phyloP scores from a whole-genome alignment of 2,797 vertebrate species.

The Gymnothorax javanicus region DNA sequence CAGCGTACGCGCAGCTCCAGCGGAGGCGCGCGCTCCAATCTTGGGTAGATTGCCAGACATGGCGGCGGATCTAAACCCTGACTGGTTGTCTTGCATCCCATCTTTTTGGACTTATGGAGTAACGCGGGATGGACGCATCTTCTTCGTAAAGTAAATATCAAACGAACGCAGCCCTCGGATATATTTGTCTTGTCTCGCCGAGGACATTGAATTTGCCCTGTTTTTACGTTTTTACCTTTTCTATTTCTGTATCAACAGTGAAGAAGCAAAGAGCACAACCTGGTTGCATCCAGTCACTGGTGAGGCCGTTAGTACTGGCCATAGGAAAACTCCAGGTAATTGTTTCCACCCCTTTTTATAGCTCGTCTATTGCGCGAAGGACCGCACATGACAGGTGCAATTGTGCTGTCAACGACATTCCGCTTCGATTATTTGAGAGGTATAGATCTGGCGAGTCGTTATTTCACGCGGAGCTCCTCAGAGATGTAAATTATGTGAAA shows the following conservation, averaged over 20 bases:
- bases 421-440: not conserved
- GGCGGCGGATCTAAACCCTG: slow-evolving; percentile 89
- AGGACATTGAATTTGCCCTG: slow-evolving; percentile 27
- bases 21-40: slow-evolving; percentile 46
- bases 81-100: slow-evolving; percentile 86
- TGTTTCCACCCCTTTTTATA: not conserved
- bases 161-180: slow-evolving; percentile 39
- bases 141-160: slow-evolving; percentile 88
- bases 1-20: slow-evolving; percentile 67
- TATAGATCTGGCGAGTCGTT: not conserved
- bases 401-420: not conserved
- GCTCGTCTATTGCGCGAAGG: not conserved
- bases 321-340: slow-evolving; percentile 89
- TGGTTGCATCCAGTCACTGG: slow-evolving; percentile 94
- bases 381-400: not conserved
- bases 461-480: not conserved
- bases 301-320: slow-evolving; percentile 88
- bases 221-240: slow-evolving; percentile 40
- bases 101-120: slow-evolving; percentile 89
- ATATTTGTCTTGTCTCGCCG: slow-evolving; percentile 26
- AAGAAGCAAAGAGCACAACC: slow-evolving; percentile 95
- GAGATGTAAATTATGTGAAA: not conserved
- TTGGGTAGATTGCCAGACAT: slow-evolving; percentile 77
- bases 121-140: slow-evolving; percentile 88
- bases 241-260: slow-evolving; percentile 73